Conservation (phyloP, 2,888 invertebrate genomes). For the Rotaria magnacalcarata region DNA sequence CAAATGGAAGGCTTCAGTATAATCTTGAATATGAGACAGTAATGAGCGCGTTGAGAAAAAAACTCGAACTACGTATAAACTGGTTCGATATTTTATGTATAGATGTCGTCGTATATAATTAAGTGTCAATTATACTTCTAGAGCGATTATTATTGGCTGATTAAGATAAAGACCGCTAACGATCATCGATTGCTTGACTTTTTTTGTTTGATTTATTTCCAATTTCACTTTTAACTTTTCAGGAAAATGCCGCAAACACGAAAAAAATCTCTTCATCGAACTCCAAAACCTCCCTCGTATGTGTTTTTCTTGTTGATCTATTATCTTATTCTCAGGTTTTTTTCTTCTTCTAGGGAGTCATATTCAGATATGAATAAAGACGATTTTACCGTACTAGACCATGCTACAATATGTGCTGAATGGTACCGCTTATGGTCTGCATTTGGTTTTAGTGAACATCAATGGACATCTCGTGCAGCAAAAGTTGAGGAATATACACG, state of each 20-base stretch:
- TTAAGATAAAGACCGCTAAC: conserved; percentile 12
- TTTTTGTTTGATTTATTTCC: background rate
- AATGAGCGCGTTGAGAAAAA: too few relatives aligned
- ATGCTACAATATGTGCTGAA: background rate
- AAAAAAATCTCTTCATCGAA: background rate
- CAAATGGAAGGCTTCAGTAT: too few relatives aligned
- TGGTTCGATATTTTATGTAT: too few relatives aligned
- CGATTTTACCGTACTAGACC: background rate
- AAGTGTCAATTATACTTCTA: too few relatives aligned
- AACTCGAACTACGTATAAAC: too few relatives aligned
- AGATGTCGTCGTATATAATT: too few relatives aligned
- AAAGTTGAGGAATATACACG: background rate
- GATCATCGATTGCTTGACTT: background rate
- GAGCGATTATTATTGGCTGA: background rate
- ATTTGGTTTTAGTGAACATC: conserved; percentile 6
- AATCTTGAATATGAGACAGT: too few relatives aligned
- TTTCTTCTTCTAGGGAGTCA: background rate
- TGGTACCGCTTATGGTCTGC: background rate
- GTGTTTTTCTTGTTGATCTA: background rate
- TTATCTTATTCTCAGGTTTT: background rate
- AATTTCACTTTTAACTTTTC: background rate
- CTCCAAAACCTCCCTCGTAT: background rate
- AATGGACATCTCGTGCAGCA: background rate
- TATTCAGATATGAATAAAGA: background rate
- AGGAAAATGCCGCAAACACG: background rate